phyloP scores from a whole-genome alignment of 2,113 vertebrate genomes.

The Varanus salvator region DNA sequence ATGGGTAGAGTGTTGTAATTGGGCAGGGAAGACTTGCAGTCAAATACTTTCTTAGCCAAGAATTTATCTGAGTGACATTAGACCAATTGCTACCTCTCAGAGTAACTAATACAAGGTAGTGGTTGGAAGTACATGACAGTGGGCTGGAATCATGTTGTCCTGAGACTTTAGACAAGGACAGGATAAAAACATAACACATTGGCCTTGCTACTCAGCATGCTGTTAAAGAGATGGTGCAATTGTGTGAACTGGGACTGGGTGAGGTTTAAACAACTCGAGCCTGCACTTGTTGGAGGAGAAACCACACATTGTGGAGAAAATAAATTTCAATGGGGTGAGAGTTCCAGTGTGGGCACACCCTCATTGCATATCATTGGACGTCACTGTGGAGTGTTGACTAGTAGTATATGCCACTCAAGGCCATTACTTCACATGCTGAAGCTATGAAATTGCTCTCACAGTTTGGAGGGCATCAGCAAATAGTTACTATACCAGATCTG shows the following conservation, averaged over 20 bases:
- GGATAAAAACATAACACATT: neutral
- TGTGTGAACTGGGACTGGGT: neutral
- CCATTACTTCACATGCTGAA: neutral
- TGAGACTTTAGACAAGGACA: neutral
- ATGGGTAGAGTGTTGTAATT: neutral
- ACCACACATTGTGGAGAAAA: no score
- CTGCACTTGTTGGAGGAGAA: neutral
- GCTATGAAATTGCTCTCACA: neutral
- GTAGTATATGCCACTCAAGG: neutral
- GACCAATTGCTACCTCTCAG: no score
- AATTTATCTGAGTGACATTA: neutral
- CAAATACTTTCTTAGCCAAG: neutral
- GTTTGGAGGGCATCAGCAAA: neutral
- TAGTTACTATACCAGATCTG: neutral
- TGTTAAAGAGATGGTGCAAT: neutral
- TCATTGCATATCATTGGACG: neutral
- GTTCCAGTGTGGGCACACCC: neutral
- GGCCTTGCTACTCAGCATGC: no score
- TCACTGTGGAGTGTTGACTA: neutral
- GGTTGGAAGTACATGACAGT: neutral
- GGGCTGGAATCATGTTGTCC: neutral
- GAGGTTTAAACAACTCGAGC: neutral
- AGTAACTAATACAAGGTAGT: neutral
- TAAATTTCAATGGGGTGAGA: neutral
- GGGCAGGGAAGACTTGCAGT: neutral